phyloP scores from a whole-genome alignment of 35 echinoderm and acorn worm genomes.

The Ophiothrix spiculata region DNA sequence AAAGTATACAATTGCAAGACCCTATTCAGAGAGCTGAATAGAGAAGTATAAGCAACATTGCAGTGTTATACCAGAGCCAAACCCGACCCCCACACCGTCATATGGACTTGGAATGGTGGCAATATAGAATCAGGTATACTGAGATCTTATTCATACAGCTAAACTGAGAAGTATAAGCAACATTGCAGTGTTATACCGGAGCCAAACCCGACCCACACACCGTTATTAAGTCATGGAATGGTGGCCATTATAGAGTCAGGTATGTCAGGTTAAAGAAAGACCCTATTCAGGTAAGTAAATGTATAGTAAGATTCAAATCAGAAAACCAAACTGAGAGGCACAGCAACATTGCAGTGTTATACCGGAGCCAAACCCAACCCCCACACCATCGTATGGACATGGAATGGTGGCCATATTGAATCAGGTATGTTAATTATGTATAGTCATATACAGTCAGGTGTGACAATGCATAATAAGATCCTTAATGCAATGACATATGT shows the following conservation, averaged over 20 bases:
- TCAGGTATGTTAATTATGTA: too few relatives aligned
- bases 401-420: constrained; percentile 52
- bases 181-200: constrained; percentile 50
- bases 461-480: too few relatives aligned
- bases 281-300: too few relatives aligned
- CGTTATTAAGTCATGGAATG: constrained; percentile 62
- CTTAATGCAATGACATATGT: too few relatives aligned
- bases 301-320: constrained; percentile 17
- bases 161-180: constrained; percentile 31
- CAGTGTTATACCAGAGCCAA: constrained; percentile 62
- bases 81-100: constrained; percentile 59
- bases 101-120: constrained; percentile 63
- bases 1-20: constrained; percentile 27
- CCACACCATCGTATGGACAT: constrained; percentile 52
- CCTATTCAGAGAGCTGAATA: constrained; percentile 17
- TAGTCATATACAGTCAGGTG: too few relatives aligned
- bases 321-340: constrained; percentile 25
- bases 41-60: constrained; percentile 35
- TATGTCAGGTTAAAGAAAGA: too few relatives aligned
- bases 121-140: too few relatives aligned
- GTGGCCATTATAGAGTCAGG: constrained; percentile 57
- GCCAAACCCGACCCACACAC: constrained; percentile 71
- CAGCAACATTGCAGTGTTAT: constrained; percentile 42
- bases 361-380: constrained; percentile 78
- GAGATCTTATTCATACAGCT: constrained; percentile 17